Conservation (phyloP, 2,113 vertebrate genomes). For the Cichladusa arquata region DNA sequence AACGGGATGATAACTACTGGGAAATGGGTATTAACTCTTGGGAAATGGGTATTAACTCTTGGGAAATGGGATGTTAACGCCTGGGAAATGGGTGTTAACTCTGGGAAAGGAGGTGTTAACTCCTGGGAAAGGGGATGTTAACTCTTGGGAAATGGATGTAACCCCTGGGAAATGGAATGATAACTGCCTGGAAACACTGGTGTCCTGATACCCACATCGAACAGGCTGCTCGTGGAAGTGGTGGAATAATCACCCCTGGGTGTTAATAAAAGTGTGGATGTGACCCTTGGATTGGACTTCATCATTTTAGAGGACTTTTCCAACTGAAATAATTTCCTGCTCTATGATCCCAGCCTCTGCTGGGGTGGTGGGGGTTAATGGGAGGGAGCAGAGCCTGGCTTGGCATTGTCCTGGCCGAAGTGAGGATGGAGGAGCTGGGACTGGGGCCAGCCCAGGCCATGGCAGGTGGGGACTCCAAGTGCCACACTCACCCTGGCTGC, state of each 20-base stretch:
- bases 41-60: background rate
- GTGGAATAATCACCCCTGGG: background rate
- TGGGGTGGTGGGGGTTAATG: background rate
- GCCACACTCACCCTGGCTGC: conserved; percentile 81
- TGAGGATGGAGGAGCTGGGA: background rate
- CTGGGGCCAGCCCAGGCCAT: accelerated
- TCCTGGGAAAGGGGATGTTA: background rate
- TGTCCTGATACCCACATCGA: background rate
- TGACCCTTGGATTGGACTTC: background rate
- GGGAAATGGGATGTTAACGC: background rate
- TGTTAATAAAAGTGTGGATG: accelerated
- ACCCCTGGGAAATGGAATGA: background rate
- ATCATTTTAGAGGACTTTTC: background rate
- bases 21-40: background rate
- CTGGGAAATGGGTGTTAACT: background rate
- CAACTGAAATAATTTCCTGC: background rate
- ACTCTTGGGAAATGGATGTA: background rate
- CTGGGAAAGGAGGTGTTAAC: background rate
- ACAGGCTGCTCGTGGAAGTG: background rate
- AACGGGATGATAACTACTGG: background rate
- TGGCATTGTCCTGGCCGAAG: background rate
- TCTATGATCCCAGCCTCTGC: background rate
- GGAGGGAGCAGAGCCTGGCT: background rate
- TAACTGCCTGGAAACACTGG: background rate
- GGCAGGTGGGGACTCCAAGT: accelerated